Conservation (phyloP, 1,140 invertebrate genomes). For the Bombus affinis region DNA sequence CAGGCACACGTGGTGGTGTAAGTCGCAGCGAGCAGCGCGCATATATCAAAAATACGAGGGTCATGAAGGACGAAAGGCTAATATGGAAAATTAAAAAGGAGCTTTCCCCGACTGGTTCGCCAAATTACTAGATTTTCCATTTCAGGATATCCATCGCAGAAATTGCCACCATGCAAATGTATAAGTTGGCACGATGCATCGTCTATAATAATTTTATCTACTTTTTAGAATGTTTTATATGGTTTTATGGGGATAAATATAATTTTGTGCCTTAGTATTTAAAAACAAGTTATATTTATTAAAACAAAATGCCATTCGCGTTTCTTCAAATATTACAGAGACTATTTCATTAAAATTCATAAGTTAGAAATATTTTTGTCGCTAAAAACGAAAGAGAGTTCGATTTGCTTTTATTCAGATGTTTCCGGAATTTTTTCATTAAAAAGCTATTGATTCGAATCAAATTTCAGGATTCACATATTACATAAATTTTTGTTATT, state of each 20-base stretch:
- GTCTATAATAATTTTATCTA: background rate
- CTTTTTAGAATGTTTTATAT: background rate
- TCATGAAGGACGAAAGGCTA: constrained; percentile 35
- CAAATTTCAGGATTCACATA: too few relatives aligned
- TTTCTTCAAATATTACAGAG: too few relatives aligned
- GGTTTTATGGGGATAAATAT: background rate
- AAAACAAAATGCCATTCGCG: too few relatives aligned
- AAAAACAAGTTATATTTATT: too few relatives aligned
- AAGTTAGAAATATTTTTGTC: background rate
- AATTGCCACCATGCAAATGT: background rate
- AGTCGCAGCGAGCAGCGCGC: background rate
- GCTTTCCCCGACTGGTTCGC: constrained; percentile 11
- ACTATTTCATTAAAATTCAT: background rate
- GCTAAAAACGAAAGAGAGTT: background rate
- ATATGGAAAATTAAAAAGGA: constrained; percentile 50
- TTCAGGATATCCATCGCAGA: background rate
- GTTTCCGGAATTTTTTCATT: background rate
- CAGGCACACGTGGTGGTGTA: constrained; percentile 9
- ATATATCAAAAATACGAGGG: constrained; percentile 18
- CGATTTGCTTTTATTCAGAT: background rate
- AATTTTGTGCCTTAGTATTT: too few relatives aligned
- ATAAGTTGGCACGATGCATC: background rate
- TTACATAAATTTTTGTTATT: background rate
- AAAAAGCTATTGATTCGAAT: background rate
- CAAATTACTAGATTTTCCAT: constrained; percentile 29